Conservation (phyloP, 1,140 invertebrate species). For the Kradibia gibbosae region DNA sequence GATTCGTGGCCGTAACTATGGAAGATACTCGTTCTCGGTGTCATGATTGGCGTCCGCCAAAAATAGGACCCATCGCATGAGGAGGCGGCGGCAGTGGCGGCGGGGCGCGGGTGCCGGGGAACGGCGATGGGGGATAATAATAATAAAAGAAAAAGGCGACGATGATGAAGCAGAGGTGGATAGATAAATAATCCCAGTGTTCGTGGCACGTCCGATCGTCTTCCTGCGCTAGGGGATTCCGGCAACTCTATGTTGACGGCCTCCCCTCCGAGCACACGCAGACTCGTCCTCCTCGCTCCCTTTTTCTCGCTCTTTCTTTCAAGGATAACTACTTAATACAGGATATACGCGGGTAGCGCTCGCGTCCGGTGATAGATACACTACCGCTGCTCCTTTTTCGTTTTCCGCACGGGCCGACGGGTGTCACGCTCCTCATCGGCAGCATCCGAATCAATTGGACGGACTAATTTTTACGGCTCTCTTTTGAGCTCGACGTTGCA, state of each 20-base stretch:
- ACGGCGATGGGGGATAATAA: too few species aligned
- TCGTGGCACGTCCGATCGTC: slow-evolving; percentile 10
- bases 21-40: slow-evolving; percentile 11
- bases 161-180: background rate
- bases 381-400: background rate
- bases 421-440: slow-evolving; percentile 9
- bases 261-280: background rate
- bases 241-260: slow-evolving; percentile 6
- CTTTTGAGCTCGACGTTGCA: background rate
- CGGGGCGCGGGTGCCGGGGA: too few species aligned
- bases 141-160: slow-evolving; percentile 24
- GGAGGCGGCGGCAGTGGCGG: background rate
- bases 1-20: slow-evolving; percentile 24
- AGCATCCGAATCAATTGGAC: slow-evolving; percentile 6
- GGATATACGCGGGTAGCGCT: background rate
- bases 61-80: background rate
- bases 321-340: slow-evolving; percentile 65
- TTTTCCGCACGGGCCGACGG: background rate
- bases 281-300: slow-evolving; percentile 12
- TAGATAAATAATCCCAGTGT: slow-evolving; percentile 30
- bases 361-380: slow-evolving; percentile 17
- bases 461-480: slow-evolving; percentile 16
- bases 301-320: slow-evolving; percentile 49
- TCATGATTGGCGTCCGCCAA: slow-evolving; percentile 12
- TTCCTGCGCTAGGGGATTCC: slow-evolving; percentile 29